Evolutionary conservation across 2,888 invertebrate genomes (phyloP), one percentile per base, ranked within the genome.

Genomic region (Diaperis boleti): DNA sequence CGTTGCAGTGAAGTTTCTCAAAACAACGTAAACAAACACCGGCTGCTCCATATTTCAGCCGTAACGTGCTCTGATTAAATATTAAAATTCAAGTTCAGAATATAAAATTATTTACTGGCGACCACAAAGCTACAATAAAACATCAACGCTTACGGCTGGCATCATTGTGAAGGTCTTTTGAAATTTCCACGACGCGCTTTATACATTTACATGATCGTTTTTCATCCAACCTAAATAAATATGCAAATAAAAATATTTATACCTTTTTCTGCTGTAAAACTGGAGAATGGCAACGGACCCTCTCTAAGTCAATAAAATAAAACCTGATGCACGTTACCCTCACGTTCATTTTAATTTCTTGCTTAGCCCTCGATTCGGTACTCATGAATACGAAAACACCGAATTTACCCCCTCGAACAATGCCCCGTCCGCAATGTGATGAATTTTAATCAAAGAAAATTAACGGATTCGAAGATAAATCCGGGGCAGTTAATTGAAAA

Each of bases 391-490:
- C 20, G 35, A 18, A 47, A 50, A 35, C 20, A 35, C 29, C 8
- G 35, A 39, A 37, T 35, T 35, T 35, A 10, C 37, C 29, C 37
- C 22, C 18, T 33, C 15, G 29, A 45, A 49, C 45, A 45, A 45
- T 29, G 29, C 33, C 26, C 10, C 33, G 49, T 50, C 18, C n/a
- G n/a, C n/a, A n/a, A n/a, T 50, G 49, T 50, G 49, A 50, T 50
- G 35, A 50, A 50, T 50, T 50, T 50, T 50, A 50, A 50, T 50
- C 35, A 20, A 11, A 17, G 35, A 50, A 50, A 50, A 50, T 50
- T 50, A 50, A 50, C 49, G 35, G 49, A 35, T 35, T 49, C 31
- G 2, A 50, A 33, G 49, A 35, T 50, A 50, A 50, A 50, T 50
- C 35, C 20, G 18, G 20, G 49, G 2, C 35, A 13, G 49, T 35